These are phyloP conservation scores for Trachelus stipa DNA, from an alignment of 2,888 invertebrate species.

Conservation along the genomic window DNA sequence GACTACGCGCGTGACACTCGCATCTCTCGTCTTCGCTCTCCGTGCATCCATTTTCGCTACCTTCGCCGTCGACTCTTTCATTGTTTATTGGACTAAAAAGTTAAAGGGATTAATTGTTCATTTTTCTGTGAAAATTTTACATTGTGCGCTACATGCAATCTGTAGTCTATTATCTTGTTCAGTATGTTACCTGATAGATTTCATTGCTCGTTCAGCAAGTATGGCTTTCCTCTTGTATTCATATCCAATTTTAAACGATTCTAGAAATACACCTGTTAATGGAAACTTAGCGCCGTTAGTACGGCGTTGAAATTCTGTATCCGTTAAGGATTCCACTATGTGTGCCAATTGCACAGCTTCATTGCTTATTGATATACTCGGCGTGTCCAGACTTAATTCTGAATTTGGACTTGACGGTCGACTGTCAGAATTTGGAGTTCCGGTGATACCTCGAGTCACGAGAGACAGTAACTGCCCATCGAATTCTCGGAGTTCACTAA, in stretches of 20 bases:
- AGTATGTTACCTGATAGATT: not conserved
- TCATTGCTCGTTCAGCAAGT: not conserved
- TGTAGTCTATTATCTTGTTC: not conserved
- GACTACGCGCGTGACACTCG: constrained; percentile 35
- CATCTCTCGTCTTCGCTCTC: constrained; percentile 35
- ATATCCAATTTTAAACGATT: not conserved
- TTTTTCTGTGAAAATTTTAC: not conserved
- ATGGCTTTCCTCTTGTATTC: not conserved
- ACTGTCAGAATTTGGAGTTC: constrained; percentile 31
- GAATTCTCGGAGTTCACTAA: constrained; percentile 42
- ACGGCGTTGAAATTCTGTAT: constrained; percentile 28
- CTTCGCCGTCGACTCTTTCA: constrained; percentile 33
- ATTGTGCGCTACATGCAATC: not conserved
- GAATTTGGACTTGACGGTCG: constrained; percentile 36
- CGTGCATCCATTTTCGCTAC: constrained; percentile 22
- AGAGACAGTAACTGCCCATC: constrained; percentile 40
- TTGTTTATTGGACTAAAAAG: constrained; percentile 16
- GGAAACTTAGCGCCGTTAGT: not conserved
- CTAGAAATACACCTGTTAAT: not conserved
- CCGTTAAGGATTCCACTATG: constrained; percentile 45
- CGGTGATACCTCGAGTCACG: constrained; percentile 22
- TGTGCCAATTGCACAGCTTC: constrained; percentile 49
- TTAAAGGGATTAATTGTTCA: not conserved
- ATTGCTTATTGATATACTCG: constrained; percentile 39
- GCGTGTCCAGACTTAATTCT: constrained; percentile 38